Conservation (phyloP, 2,113 vertebrate species). For the Catagonus wagneri region DNA sequence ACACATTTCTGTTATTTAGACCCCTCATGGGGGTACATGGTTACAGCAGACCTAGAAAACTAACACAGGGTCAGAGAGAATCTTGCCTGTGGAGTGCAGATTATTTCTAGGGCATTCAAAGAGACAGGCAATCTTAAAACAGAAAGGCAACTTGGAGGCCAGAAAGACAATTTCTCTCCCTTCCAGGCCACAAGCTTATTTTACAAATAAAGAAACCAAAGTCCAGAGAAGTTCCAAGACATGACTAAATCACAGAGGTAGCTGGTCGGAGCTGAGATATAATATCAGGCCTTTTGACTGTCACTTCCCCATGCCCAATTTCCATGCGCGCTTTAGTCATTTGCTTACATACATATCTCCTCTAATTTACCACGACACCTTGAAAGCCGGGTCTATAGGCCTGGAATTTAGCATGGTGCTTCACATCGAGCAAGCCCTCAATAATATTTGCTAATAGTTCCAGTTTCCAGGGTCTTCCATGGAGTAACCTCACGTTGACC, state of each 20-base stretch:
- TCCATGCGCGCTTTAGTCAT: not conserved
- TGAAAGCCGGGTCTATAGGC: not conserved
- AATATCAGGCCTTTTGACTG: not conserved
- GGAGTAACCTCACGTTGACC: not conserved
- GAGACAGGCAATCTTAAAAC: constrained; percentile 21
- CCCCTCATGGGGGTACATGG: not conserved
- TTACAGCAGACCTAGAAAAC: not conserved
- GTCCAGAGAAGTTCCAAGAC: not conserved
- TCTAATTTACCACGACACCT: not conserved
- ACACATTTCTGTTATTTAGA: not conserved
- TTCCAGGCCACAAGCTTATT: not conserved
- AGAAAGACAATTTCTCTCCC: constrained; percentile 3
- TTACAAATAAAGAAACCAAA: constrained; percentile 34
- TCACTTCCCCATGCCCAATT: not conserved
- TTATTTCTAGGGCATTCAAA: constrained; percentile 24
- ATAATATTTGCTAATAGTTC: not conserved
- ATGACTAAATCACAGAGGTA: not conserved
- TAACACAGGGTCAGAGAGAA: not conserved
- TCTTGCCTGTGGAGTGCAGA: not conserved
- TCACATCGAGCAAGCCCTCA: not conserved
- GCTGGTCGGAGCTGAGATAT: not conserved
- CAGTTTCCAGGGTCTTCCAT: not conserved
- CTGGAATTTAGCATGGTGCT: not conserved
- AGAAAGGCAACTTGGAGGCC: constrained; percentile 46
- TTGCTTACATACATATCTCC: not conserved